Evolutionary conservation across 2,888 invertebrate species (phyloP), one percentile per base, ranked within the genome.

Genomic region (Uropetala carovei): DNA sequence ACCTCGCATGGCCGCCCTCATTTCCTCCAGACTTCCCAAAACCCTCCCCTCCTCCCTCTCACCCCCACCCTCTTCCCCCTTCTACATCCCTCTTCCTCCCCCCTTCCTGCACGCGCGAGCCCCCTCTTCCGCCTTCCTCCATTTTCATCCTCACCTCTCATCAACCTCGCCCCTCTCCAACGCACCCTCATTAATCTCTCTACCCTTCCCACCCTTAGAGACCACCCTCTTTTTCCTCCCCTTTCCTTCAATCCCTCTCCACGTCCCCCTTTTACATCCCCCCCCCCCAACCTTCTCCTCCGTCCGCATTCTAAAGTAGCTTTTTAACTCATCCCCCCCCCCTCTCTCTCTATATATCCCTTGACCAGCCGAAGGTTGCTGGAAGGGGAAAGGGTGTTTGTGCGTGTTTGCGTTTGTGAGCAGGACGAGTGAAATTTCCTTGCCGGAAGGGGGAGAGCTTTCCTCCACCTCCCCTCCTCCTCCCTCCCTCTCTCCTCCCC

Each of bases 221-320:
- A 75, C 75, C 75, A 22, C 22, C 43, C 64, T 64, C n/a, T 43
- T 43, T 5, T 43, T 5, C 43, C 43, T 43, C 5, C 43, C 43
- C 43, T 43, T 43, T 43, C 43, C 43, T 43, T 43, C 43, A 43
- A 43, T 43, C 43, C 43, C 43, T 5, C n/a, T n/a, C n/a, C n/a
- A n/a, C n/a, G n/a, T 43, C 43, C 43, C 43, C 5, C 43, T 43
- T 43, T 43, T 43, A 43, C 43, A 43, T 5, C 5, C 43, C 43
- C 43, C 1, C 43, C 43, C 5, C 43, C 43, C 43, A 43, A 43
- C 43, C 43, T 3, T 43, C 43, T 43, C 43, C 43, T 5, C 43
- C 64, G 10, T 4, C 75, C 75, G 75, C 75, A 75, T 75, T 75
- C 75, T 75, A 75, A 75, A 75, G 75, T 75, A 75, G 22, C 75